These are phyloP conservation scores for Anthopleura xanthogrammica DNA, from an alignment of 92 coral and sea anemone genomes.

Conservation along the genomic window DNA sequence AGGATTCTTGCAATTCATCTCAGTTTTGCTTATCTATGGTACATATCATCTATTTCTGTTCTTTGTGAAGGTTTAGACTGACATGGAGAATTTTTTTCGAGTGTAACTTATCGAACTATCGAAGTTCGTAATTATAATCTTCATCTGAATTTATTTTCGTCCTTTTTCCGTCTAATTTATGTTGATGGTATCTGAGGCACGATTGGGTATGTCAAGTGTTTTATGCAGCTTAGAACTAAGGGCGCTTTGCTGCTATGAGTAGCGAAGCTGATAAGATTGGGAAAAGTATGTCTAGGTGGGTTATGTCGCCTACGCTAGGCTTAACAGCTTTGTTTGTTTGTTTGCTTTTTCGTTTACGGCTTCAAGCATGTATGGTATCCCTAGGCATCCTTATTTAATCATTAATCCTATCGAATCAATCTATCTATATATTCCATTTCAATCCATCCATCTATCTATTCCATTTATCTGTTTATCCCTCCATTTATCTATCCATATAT, in stretches of 20 bases:
- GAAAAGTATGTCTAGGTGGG: neutral
- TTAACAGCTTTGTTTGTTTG: no score
- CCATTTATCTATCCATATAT: no score
- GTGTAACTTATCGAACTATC: constrained; percentile 3
- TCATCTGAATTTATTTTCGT: neutral
- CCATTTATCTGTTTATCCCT: no score
- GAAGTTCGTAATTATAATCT: neutral
- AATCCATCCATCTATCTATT: no score
- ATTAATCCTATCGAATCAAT: no score
- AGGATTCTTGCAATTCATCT: no score
- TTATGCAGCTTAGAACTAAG: neutral
- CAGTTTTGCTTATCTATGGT: no score
- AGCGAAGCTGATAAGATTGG: neutral
- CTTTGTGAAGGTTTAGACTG: neutral
- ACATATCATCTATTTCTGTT: neutral
- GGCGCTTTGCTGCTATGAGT: neutral
- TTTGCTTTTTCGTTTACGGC: no score
- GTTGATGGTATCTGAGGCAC: neutral
- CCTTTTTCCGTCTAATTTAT: neutral
- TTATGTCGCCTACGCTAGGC: neutral
- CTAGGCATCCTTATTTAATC: no score
- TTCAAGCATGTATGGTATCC: no score
- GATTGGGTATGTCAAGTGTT: neutral
- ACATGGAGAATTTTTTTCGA: neutral
- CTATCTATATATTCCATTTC: no score